These are phyloP conservation scores for Tokudaia muenninki DNA, from an alignment of 2,797 vertebrate genomes.

Conservation along the genomic window DNA sequence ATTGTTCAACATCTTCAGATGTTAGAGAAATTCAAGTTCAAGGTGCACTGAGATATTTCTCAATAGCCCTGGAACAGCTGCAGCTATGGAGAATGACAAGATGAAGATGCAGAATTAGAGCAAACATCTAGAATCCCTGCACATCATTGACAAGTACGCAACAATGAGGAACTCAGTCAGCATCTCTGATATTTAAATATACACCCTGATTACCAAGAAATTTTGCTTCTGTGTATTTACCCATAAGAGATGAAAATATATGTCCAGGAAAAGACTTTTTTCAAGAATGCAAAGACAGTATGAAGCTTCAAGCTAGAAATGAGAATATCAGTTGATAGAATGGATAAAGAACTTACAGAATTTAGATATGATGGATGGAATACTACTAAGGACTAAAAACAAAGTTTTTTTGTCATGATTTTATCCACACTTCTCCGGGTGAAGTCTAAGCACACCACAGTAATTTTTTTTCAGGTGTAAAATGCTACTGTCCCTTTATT, in stretches of 20 bases:
- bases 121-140: background rate
- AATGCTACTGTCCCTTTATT: background rate
- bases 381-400: background rate
- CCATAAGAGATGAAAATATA: background rate
- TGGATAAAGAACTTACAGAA: background rate
- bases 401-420: background rate
- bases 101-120: background rate
- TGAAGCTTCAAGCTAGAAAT: background rate
- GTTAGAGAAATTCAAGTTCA: background rate
- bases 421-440: background rate
- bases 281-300: background rate
- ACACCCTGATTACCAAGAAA: background rate
- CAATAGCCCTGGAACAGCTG: background rate
- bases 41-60: background rate
- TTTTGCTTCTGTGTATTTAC: constrained; percentile 22
- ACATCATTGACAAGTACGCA: background rate
- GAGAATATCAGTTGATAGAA: background rate
- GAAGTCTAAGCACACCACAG: background rate
- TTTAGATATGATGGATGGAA: background rate
- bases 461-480: constrained; percentile 36
- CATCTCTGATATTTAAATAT: background rate
- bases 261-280: background rate
- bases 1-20: background rate
- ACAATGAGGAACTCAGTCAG: background rate
- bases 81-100: background rate